Percentiles rank a stretch among this genome's conserved stretches.
Conservation (phyloP, 2,888 invertebrate genomes). For the Tethea ocularis region DNA sequence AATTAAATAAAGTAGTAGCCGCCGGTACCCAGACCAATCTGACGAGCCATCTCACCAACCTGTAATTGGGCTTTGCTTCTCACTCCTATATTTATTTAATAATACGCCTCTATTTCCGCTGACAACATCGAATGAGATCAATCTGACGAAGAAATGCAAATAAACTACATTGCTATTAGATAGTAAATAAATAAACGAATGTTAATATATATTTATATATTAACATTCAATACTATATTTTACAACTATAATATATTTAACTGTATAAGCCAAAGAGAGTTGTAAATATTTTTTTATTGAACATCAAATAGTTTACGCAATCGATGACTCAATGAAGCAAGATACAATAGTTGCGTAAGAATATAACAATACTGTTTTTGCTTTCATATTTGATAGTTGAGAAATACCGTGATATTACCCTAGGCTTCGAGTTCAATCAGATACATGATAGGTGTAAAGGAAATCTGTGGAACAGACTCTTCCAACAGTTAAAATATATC, state of each 20-base stretch:
- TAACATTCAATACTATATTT: no score
- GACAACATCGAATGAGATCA: slow-evolving; percentile 40
- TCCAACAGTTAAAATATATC: slow-evolving; percentile 17
- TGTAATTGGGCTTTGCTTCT: slow-evolving; percentile 48
- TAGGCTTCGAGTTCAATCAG: neutral
- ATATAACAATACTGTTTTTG: neutral
- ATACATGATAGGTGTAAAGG: neutral
- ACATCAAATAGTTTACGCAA: neutral
- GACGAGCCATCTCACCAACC: slow-evolving; percentile 38
- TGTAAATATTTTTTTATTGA: neutral
- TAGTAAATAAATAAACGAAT: neutral
- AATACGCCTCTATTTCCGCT: slow-evolving; percentile 52
- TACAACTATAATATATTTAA: no score
- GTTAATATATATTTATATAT: no score
- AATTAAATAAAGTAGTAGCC: slow-evolving; percentile 44
- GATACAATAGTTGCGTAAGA: neutral
- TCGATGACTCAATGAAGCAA: neutral
- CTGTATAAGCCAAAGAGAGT: neutral
- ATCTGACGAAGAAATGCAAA: slow-evolving; percentile 36
- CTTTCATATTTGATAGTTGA: neutral
- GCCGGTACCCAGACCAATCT: slow-evolving; percentile 34
- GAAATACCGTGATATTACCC: neutral
- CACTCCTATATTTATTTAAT: slow-evolving; percentile 49
- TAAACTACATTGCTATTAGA: slow-evolving; percentile 19
- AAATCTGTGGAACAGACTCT: slow-evolving; percentile 3